Conservation (phyloP, 2,888 invertebrate species). For the Julus scanicus region DNA sequence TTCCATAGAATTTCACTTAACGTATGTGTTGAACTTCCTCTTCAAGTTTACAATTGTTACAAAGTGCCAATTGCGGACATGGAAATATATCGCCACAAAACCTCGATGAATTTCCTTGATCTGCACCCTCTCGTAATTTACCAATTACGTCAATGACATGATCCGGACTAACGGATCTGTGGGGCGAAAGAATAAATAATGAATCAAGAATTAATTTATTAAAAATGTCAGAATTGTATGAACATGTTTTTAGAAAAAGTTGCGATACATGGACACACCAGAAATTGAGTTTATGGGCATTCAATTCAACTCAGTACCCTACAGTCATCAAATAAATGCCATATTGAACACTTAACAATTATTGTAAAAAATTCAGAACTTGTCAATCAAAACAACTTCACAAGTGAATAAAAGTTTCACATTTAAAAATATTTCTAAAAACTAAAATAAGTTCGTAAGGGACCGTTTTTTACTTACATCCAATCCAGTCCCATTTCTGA, state of each 20-base stretch:
- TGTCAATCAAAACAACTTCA: too few species aligned
- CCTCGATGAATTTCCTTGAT: conserved; percentile 15
- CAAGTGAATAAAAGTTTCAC: too few species aligned
- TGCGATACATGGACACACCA: too few species aligned
- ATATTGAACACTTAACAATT: too few species aligned
- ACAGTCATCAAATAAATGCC: too few species aligned
- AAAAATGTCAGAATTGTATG: too few species aligned
- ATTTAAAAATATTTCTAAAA: not conserved
- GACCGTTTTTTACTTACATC: not conserved
- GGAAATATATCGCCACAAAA: conserved; percentile 9
- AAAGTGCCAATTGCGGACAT: conserved; percentile 26
- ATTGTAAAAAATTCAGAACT: too few species aligned
- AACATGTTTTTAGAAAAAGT: too few species aligned
- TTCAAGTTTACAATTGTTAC: not conserved
- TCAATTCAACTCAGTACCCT: too few species aligned
- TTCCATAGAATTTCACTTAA: not conserved
- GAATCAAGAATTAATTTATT: too few species aligned
- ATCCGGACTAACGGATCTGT: not conserved
- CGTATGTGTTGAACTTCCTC: not conserved
- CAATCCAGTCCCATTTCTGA: not conserved
- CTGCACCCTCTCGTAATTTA: not conserved
- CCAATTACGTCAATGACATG: not conserved
- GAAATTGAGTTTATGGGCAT: too few species aligned
- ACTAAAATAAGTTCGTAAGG: too few species aligned
- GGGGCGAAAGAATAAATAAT: not conserved